Conservation (phyloP, 2,797 vertebrate species). For the Agapornis canus region DNA sequence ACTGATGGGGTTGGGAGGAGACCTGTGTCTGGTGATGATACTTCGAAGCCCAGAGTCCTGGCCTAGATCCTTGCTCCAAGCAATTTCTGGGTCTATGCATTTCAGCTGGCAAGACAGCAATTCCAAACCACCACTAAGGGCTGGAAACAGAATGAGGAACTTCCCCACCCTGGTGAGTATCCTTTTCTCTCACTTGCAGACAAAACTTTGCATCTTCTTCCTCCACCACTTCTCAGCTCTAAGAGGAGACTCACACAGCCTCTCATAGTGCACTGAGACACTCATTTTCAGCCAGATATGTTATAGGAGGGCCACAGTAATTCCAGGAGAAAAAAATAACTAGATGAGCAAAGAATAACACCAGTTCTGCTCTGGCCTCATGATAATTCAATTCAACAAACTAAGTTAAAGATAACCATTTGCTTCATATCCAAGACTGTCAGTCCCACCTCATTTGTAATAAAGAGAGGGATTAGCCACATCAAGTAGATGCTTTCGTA, state of each 20-base stretch:
- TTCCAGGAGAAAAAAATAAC: neutral
- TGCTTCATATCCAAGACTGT: neutral
- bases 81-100: neutral
- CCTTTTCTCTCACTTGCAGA: neutral
- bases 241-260: neutral
- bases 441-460: neutral
- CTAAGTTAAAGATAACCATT: neutral
- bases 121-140: neutral
- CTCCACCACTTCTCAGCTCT: neutral
- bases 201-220: neutral
- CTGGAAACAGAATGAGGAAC: neutral
- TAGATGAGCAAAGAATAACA: neutral
- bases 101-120: neutral
- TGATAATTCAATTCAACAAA: neutral
- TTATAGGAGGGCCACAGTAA: neutral
- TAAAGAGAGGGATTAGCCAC: neutral
- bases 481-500: neutral
- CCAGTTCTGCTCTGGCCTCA: neutral
- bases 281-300: neutral
- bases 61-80: neutral
- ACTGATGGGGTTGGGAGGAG: neutral
- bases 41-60: neutral
- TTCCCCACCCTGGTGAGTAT: rapidly evolving
- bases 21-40: neutral
- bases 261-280: neutral